These are phyloP conservation scores for Drosophila eohydei DNA, from an alignment of 2,888 invertebrate genomes.

Conservation along the genomic window DNA sequence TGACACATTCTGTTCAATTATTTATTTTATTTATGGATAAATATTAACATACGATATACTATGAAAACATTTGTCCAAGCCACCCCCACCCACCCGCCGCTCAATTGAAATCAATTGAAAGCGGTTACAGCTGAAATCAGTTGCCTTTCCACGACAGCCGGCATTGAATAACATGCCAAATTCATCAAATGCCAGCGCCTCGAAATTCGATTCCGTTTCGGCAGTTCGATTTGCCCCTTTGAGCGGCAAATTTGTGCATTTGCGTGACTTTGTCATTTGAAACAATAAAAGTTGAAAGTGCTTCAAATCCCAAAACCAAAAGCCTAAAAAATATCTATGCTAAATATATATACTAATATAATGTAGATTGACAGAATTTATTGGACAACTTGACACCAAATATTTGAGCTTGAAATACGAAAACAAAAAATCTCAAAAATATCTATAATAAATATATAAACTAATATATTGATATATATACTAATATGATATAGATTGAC, in stretches of 20 bases:
- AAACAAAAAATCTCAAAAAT: too few relatives aligned
- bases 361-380: too few relatives aligned
- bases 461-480: too few relatives aligned
- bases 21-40: constrained; percentile 49
- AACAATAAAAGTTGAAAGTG: not conserved
- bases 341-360: too few relatives aligned
- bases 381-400: too few relatives aligned
- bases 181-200: constrained; percentile 57
- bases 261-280: not conserved
- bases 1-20: constrained; percentile 38
- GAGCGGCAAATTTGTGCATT: constrained; percentile 4
- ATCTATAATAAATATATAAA: too few relatives aligned
- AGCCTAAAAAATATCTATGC: too few relatives aligned
- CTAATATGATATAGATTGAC: too few relatives aligned
- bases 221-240: constrained; percentile 3
- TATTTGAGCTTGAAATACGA: too few relatives aligned
- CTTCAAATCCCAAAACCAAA: not conserved
- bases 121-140: constrained; percentile 65
- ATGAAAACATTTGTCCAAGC: constrained; percentile 33
- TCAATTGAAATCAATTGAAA: constrained; percentile 72
- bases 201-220: constrained; percentile 32
- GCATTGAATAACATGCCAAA: constrained; percentile 60
- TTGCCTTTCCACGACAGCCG: constrained; percentile 34
- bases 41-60: constrained; percentile 43
- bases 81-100: not conserved